phyloP scores from a whole-genome alignment of 2,113 vertebrate genomes.

The Spermophilus dauricus region DNA sequence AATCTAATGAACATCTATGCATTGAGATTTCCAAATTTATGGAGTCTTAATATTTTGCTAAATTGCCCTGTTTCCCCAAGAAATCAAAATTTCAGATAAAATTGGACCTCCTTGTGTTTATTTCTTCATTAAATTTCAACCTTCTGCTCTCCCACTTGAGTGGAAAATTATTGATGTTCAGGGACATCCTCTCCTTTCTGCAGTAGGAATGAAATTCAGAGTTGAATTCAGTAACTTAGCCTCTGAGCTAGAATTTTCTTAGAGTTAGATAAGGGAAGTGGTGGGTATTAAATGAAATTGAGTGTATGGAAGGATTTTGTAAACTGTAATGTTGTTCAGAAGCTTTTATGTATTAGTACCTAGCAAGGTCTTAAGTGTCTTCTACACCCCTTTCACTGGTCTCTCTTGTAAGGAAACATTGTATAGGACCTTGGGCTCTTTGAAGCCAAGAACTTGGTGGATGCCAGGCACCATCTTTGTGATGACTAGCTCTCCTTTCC shows the following conservation, averaged over 20 bases:
- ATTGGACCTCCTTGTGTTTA: not conserved
- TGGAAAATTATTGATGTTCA: not conserved
- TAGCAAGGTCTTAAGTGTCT: not conserved
- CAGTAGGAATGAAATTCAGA: not conserved
- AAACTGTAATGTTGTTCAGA: not conserved
- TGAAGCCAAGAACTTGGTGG: not conserved
- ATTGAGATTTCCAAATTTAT: not conserved
- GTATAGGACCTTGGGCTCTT: not conserved
- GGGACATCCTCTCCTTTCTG: not conserved
- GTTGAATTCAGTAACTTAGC: not conserved
- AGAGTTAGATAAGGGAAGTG: not conserved
- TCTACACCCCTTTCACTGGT: not conserved
- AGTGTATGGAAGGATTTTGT: not conserved
- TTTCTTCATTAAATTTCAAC: not conserved
- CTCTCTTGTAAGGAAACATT: not conserved
- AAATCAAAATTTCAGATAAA: conserved; percentile 13
- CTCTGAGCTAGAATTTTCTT: not conserved
- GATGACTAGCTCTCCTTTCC: not conserved
- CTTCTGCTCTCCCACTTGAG: not conserved
- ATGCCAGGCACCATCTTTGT: not conserved
- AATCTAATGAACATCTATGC: not conserved
- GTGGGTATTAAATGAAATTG: not conserved
- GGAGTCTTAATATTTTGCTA: not conserved
- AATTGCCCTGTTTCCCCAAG: not conserved
- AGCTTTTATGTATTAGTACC: not conserved